Conservation (phyloP, 2,797 vertebrate species). For the Hoplostethus atlanticus region DNA sequence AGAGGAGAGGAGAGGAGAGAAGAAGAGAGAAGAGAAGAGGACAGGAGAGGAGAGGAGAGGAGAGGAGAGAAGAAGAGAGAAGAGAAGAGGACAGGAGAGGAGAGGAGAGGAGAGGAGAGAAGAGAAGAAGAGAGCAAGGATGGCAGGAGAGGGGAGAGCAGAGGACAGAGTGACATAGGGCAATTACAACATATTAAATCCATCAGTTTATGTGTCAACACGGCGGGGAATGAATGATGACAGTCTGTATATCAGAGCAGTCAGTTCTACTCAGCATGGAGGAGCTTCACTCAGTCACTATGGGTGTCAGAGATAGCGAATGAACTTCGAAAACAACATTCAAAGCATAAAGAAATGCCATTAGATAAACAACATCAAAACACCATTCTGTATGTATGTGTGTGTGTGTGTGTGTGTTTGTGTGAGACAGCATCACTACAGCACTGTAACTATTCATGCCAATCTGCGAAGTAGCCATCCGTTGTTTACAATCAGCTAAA, state of each 20-base stretch:
- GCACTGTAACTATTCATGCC: not conserved
- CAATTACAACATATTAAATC: slow-evolving; percentile 75
- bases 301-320: slow-evolving; percentile 37
- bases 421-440: slow-evolving; percentile 21
- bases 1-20: too few species aligned
- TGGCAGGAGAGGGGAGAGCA: slow-evolving; percentile 7
- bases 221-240: slow-evolving; percentile 75
- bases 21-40: too few species aligned
- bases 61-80: too few species aligned
- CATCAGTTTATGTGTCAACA: slow-evolving; percentile 76
- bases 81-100: too few species aligned
- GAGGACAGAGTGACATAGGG: slow-evolving; percentile 58
- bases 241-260: slow-evolving; percentile 70
- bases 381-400: slow-evolving; percentile 2
- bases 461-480: not conserved
- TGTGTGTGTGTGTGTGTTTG: slow-evolving; percentile 14
- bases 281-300: slow-evolving; percentile 52
- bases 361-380: slow-evolving; percentile 55
- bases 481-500: slow-evolving; percentile 5
- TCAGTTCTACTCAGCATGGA: slow-evolving; percentile 66
- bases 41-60: too few species aligned
- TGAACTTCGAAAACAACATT: slow-evolving; percentile 23
- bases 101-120: too few species aligned
- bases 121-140: not conserved
- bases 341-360: slow-evolving; percentile 31